A percentile compares a stretch with the other conserved stretches of the same genome.
Conservation (phyloP, 1,140 invertebrate genomes). For the Drosophila rufa region DNA sequence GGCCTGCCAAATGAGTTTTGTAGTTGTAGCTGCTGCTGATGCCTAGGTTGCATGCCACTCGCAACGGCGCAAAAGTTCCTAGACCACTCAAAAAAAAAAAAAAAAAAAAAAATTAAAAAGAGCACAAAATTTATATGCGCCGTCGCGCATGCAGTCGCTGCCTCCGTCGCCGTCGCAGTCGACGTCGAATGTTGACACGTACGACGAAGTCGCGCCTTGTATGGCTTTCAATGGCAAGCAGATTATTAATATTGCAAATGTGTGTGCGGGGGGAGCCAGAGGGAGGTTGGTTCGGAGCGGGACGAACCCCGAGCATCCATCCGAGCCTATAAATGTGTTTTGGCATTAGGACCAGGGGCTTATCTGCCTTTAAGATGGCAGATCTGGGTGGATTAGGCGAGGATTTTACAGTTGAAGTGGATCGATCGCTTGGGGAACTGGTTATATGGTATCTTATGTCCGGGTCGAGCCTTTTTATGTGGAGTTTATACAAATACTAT, state of each 20-base stretch:
- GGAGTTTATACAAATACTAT: neutral
- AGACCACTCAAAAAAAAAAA: slow-evolving; percentile 79
- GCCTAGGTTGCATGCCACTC: slow-evolving; percentile 70
- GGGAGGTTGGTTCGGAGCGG: slow-evolving; percentile 1
- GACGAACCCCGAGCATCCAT: neutral
- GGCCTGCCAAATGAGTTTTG: slow-evolving; percentile 68
- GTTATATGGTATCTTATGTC: neutral
- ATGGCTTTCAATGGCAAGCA: slow-evolving; percentile 82
- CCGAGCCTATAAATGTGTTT: slow-evolving; percentile 73
- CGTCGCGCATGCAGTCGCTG: slow-evolving; percentile 76
- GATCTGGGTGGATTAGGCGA: slow-evolving; percentile 23
- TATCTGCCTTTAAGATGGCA: slow-evolving; percentile 9
- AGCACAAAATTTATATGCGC: slow-evolving; percentile 80
- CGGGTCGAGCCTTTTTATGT: slow-evolving; percentile 11
- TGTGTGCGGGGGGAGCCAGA: slow-evolving; percentile 10
- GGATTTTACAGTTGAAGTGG: slow-evolving; percentile 16
- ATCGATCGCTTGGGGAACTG: slow-evolving; percentile 6
- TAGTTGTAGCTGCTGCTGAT: slow-evolving; percentile 44
- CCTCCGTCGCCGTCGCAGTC: slow-evolving; percentile 43
- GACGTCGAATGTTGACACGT: slow-evolving; percentile 81
- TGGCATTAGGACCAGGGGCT: slow-evolving; percentile 69
- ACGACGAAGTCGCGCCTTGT: slow-evolving; percentile 74
- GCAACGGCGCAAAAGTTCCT: slow-evolving; percentile 80
- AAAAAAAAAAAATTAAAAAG: slow-evolving; percentile 48
- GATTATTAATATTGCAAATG: slow-evolving; percentile 81